phyloP scores from a whole-genome alignment of 2,888 invertebrate genomes.

The Artemia sinica region DNA sequence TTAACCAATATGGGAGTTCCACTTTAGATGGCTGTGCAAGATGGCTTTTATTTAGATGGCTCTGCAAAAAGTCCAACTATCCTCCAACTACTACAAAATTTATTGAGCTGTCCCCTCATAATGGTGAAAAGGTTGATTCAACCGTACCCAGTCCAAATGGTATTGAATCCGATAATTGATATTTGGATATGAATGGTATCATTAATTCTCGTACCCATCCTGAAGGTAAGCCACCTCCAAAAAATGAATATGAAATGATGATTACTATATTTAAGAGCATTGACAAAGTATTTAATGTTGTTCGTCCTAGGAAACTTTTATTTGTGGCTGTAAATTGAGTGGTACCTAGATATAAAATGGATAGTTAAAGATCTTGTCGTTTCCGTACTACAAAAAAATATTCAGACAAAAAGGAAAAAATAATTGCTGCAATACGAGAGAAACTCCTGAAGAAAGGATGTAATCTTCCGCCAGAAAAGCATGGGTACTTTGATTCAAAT shows the following conservation, averaged over 20 bases:
- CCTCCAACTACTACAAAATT: slow-evolving; percentile 89
- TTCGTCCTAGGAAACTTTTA: slow-evolving; percentile 72
- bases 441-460: slow-evolving; percentile 55
- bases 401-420: slow-evolving; percentile 66
- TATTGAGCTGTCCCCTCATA: slow-evolving; percentile 58
- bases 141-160: slow-evolving; percentile 85
- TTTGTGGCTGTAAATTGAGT: slow-evolving; percentile 99
- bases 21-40: slow-evolving; percentile 82
- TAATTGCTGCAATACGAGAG: slow-evolving; percentile 51
- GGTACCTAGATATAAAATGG: slow-evolving; percentile 95
- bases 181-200: slow-evolving; percentile 98
- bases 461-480: slow-evolving; percentile 63
- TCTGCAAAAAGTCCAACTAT: slow-evolving; percentile 66
- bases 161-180: slow-evolving; percentile 92
- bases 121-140: slow-evolving; percentile 58
- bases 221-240: slow-evolving; percentile 87
- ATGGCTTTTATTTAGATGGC: slow-evolving; percentile 65
- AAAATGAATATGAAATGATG: slow-evolving; percentile 99
- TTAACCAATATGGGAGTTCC: no score
- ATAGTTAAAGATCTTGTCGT: slow-evolving; percentile 89
- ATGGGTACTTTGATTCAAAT: slow-evolving; percentile 92
- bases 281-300: slow-evolving; percentile 79
- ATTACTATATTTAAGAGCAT: slow-evolving; percentile 96
- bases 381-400: slow-evolving; percentile 92
- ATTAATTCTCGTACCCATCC: slow-evolving; percentile 99